Evolutionary conservation across 92 coral and sea anemone species (phyloP).

Genomic region (Epizoanthus ramosus): DNA sequence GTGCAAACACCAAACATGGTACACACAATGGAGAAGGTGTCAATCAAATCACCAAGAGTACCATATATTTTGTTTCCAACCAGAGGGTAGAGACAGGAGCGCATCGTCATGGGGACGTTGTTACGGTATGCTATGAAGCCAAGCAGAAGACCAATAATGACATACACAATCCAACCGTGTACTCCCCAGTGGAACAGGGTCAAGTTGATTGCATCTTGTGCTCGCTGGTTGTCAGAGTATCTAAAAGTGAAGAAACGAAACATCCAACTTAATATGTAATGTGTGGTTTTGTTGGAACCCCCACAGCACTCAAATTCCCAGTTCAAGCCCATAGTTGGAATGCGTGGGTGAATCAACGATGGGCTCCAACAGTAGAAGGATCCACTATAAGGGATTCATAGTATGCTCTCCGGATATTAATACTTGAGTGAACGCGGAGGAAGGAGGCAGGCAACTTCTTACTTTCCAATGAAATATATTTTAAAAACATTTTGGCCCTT

Average conservation of each 20-base stretch:
- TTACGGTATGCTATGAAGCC: slow-evolving; percentile 41
- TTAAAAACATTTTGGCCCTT: no score
- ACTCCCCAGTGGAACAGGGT: slow-evolving; percentile 50
- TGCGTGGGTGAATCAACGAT: no score
- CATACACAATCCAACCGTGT: slow-evolving; percentile 50
- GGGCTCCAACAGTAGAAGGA: no score
- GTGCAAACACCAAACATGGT: background rate
- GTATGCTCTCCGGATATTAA: no score
- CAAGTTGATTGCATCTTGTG: slow-evolving; percentile 10
- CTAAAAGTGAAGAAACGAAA: slow-evolving; percentile 18
- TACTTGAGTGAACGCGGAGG: no score
- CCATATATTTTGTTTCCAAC: slow-evolving; percentile 47
- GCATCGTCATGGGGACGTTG: slow-evolving; percentile 39
- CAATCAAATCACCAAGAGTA: slow-evolving; percentile 37
- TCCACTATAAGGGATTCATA: no score
- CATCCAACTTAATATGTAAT: no score
- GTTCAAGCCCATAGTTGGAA: no score
- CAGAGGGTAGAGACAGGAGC: slow-evolving; percentile 44
- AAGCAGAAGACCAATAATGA: slow-evolving; percentile 37
- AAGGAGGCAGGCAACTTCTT: no score
- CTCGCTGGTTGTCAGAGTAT: slow-evolving; percentile 71
- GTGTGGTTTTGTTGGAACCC: no score
- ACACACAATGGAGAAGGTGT: background rate
- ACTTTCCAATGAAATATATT: no score
- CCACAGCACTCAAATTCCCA: no score